Conservation (phyloP, 2,797 vertebrate species). For the Ctenopoma kingsleyae region DNA sequence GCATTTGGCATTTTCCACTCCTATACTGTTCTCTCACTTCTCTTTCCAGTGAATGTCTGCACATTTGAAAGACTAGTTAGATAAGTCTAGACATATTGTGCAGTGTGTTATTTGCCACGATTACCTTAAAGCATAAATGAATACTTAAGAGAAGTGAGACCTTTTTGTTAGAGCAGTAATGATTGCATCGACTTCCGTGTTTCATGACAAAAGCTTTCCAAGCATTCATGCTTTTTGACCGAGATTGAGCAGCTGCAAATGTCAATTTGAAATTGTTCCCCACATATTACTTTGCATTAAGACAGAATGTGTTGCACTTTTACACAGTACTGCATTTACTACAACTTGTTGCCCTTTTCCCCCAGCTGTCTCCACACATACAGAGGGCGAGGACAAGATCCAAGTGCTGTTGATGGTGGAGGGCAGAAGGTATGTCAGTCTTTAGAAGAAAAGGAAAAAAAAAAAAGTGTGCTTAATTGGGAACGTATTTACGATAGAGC, state of each 20-base stretch:
- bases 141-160: slow-evolving; percentile 2
- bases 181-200: slow-evolving; percentile 13
- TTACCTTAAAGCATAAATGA: slow-evolving; percentile 30
- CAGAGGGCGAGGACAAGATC: slow-evolving; percentile 91
- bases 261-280: slow-evolving; percentile 20
- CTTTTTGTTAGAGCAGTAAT: slow-evolving; percentile 33
- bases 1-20: slow-evolving; percentile 22
- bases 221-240: not conserved
- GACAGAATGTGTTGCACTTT: not conserved
- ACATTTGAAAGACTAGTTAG: slow-evolving; percentile 19
- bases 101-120: slow-evolving; percentile 23
- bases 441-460: not conserved
- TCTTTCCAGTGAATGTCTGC: not conserved
- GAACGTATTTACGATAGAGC: slow-evolving; percentile 27
- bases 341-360: slow-evolving; percentile 6
- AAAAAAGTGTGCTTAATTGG: slow-evolving; percentile 51
- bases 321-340: slow-evolving; percentile 1
- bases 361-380: slow-evolving; percentile 89
- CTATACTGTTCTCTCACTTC: slow-evolving; percentile 1
- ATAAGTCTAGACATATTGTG: slow-evolving; percentile 37
- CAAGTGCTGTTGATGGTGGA: slow-evolving; percentile 95
- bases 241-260: slow-evolving; percentile 36
- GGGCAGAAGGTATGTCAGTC: slow-evolving; percentile 89
- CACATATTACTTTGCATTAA: slow-evolving; percentile 4
- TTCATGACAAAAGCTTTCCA: slow-evolving; percentile 12